A percentile compares a stretch with the other conserved stretches of the same genome.
phyloP scores from a whole-genome alignment of 2,888 invertebrate genomes.

The Xestia rhomboidea region DNA sequence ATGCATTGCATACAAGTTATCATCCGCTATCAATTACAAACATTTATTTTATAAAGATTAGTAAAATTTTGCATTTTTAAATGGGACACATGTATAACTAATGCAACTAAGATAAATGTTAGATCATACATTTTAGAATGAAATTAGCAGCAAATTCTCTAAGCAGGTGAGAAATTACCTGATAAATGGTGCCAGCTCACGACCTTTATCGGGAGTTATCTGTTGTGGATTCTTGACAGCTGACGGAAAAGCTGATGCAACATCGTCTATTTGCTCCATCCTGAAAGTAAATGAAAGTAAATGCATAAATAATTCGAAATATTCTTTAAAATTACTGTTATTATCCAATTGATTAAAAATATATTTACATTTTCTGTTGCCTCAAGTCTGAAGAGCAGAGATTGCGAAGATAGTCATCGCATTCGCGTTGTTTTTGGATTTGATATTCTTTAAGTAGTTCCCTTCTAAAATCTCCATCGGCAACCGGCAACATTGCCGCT shows the following conservation, averaged over 20 bases:
- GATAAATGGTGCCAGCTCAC: constrained; percentile 69
- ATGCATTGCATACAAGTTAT: constrained; percentile 69
- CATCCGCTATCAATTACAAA: constrained; percentile 63
- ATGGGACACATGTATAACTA: constrained; percentile 1
- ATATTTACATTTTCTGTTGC: constrained; percentile 83
- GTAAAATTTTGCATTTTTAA: background rate
- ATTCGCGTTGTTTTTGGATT: constrained; percentile 93
- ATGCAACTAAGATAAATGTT: constrained; percentile 9
- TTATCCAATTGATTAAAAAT: constrained; percentile 35
- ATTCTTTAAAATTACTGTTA: constrained; percentile 34
- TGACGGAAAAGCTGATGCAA: constrained; percentile 74
- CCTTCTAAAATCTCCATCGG: constrained; percentile 88
- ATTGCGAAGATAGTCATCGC: constrained; percentile 87
- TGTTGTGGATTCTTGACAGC: constrained; percentile 71
- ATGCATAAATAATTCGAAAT: constrained; percentile 20
- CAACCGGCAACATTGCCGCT: constrained; percentile 73
- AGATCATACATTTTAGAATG: constrained; percentile 2
- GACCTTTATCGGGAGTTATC: constrained; percentile 69
- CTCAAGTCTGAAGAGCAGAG: constrained; percentile 84
- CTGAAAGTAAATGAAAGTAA: constrained; percentile 74
- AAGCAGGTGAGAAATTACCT: constrained; percentile 71
- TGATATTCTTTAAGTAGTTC: constrained; percentile 95
- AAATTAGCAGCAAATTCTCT: constrained; percentile 1
- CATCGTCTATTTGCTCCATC: constrained; percentile 77
- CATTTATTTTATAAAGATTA: constrained; percentile 39